Base-by-base conservation (phyloP, 2,888 invertebrate species). In the Laspeyria flexula region DNA sequence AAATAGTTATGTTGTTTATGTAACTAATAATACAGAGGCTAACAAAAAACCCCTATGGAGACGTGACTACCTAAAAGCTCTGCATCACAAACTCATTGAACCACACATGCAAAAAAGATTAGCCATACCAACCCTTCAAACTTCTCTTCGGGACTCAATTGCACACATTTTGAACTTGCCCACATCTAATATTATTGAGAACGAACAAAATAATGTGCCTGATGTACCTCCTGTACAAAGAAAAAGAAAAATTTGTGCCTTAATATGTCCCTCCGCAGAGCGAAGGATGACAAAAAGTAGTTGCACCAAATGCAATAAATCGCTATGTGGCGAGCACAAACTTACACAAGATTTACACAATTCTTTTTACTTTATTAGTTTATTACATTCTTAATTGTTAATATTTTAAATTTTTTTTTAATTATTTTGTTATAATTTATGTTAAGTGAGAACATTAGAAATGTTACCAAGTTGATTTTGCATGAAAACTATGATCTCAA, bases 21-120 rank as follows among this genome's bases (percentile, higher is more conserved):
- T 34, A 35, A 30, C 16, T 1, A 46, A 46, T 27, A 46, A 5
- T 38, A 29, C 43, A 29, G 27, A 42, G 27, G 35, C 13, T 12
- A 46, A 46, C 13, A 43, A 46, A 52, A 46, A 52, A 39, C 46
- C 52, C 31, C 29, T 52, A 46, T 29, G 31, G 23, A 38, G 46
- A 29, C 23, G 38, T 12, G 7, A 25, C 3, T 38, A 25, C 11
- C 12, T 38, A 11, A 38, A 38, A 38, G 13, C 11, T 6, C 38
- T 38, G 12, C 23, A 25, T 13, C 12, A 12, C 5, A 23, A 38
- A 12, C 11, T 38, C 18, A 23, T 42, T 9, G 45, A 41, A 18
- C 41, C 42, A 34, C 43, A 46, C 23, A 52, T 52, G 45, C 46
- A 38, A 38, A 52, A 45, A 38, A 37, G 45, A 47, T 25, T 45